phyloP scores from a whole-genome alignment of 2,888 invertebrate species.

The Cepaea hortensis region DNA sequence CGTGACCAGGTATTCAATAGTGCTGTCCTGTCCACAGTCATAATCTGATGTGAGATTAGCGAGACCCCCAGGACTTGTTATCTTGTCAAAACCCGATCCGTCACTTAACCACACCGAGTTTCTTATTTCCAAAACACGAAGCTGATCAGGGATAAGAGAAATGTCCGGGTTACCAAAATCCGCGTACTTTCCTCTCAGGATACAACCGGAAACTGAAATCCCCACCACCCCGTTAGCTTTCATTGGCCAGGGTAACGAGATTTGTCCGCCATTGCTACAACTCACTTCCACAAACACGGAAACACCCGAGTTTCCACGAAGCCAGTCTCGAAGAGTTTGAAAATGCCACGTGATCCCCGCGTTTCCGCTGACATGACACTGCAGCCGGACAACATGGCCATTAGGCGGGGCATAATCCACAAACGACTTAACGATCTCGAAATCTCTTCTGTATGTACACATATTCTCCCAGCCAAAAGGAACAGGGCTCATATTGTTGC shows the following conservation, averaged over 20 bases:
- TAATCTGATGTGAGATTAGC: constrained; percentile 40
- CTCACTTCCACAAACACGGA: constrained; percentile 37
- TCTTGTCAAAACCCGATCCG: background rate
- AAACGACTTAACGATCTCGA: constrained; percentile 4
- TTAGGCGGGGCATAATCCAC: background rate
- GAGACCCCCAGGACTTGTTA: constrained; percentile 8
- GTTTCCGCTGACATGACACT: constrained; percentile 30
- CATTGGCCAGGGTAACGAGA: constrained; percentile 51
- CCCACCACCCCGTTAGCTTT: constrained; percentile 46
- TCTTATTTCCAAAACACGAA: constrained; percentile 44
- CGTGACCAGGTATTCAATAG: constrained; percentile 37
- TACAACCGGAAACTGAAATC: constrained; percentile 39
- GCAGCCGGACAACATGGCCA: background rate
- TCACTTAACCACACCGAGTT: constrained; percentile 47
- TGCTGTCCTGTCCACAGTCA: constrained; percentile 51
- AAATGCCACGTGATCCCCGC: background rate
- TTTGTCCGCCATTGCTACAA: constrained; percentile 41
- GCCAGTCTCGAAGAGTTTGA: constrained; percentile 31
- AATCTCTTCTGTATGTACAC: background rate
- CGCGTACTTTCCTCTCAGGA: constrained; percentile 42
- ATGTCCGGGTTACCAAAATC: constrained; percentile 41
- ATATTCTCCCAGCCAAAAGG: constrained; percentile 23
- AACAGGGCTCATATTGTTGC: background rate
- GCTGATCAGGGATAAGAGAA: constrained; percentile 25
- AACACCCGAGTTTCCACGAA: background rate